phyloP scores from a whole-genome alignment of 2,113 vertebrate species.

The Xenopus borealis region DNA sequence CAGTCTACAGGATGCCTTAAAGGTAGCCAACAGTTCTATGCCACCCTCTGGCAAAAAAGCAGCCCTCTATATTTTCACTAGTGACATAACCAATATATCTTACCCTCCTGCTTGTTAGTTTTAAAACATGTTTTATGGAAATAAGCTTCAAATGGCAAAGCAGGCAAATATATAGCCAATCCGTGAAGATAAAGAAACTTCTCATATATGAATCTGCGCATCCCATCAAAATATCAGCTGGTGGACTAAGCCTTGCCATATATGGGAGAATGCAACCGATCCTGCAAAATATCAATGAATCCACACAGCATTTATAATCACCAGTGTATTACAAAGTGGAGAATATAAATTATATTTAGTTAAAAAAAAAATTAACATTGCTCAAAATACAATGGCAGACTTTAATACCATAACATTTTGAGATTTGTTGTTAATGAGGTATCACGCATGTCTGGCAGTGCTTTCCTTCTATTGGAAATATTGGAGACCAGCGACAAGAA shows the following conservation, averaged over 20 bases:
- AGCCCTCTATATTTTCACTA: not conserved
- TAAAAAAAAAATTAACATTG: constrained; percentile 65
- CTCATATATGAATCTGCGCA: not conserved
- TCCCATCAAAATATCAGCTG: not conserved
- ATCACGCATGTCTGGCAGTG: constrained; percentile 71
- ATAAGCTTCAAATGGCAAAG: not conserved
- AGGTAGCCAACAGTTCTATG: too few species aligned
- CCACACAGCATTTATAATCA: constrained; percentile 11
- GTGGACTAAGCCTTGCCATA: not conserved
- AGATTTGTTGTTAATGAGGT: constrained; percentile 84
- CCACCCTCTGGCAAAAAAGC: not conserved
- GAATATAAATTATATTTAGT: constrained; percentile 78
- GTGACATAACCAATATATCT: not conserved
- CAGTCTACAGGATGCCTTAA: not conserved
- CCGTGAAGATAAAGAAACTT: not conserved
- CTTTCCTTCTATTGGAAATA: constrained; percentile 87
- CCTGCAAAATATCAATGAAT: constrained; percentile 28
- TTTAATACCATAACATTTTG: constrained; percentile 71
- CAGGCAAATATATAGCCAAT: not conserved
- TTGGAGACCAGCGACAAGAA: constrained; percentile 93
- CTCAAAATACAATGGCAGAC: constrained; percentile 75
- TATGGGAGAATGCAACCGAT: not conserved
- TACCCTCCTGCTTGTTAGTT: not conserved
- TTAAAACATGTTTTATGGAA: not conserved
- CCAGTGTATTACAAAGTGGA: constrained; percentile 54